Percentiles rank a stretch among this genome's conserved stretches.
phyloP scores from a whole-genome alignment of 92 coral and sea anemone species.

The Scolanthus callimorphus region DNA sequence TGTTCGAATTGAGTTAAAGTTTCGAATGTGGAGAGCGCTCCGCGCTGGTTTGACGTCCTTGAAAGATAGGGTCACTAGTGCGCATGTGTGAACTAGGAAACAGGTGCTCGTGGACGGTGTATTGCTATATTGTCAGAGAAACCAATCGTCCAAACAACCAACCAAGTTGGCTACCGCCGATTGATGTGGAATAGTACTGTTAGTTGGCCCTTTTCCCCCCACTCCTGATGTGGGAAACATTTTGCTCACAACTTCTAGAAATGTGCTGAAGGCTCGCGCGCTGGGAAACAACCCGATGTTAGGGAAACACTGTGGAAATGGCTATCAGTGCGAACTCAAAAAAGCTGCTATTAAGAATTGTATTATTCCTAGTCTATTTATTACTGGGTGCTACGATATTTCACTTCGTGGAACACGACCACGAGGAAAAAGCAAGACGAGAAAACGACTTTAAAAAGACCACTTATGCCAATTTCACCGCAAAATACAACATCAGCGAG shows the following conservation, averaged over 20 bases:
- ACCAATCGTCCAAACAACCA: conserved; percentile 78
- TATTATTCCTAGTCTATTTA: conserved; percentile 84
- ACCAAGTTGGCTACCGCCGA: conserved; percentile 21
- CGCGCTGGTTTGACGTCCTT: too few species aligned
- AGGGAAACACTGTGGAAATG: conserved; percentile 52
- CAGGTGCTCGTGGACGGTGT: conserved; percentile 68
- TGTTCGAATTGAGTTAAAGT: too few species aligned
- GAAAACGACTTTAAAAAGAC: conserved; percentile 31
- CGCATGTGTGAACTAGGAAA: conserved; percentile 32
- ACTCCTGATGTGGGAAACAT: conserved; percentile 1
- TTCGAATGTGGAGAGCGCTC: too few species aligned
- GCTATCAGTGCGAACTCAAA: conserved; percentile 83
- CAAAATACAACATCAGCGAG: conserved; percentile 46
- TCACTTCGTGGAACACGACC: conserved; percentile 49
- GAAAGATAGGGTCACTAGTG: background rate
- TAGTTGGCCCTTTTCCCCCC: conserved; percentile 2
- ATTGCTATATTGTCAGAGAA: conserved; percentile 75
- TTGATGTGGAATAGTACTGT: conserved; percentile 19
- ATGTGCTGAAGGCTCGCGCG: too few species aligned
- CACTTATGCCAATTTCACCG: conserved; percentile 40
- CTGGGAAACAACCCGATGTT: background rate
- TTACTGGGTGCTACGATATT: conserved; percentile 91
- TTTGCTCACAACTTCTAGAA: background rate
- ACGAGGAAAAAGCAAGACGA: conserved; percentile 32
- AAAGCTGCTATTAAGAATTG: conserved; percentile 81